Conservation (phyloP, 2,113 vertebrate species). For the Falco punctatus region DNA sequence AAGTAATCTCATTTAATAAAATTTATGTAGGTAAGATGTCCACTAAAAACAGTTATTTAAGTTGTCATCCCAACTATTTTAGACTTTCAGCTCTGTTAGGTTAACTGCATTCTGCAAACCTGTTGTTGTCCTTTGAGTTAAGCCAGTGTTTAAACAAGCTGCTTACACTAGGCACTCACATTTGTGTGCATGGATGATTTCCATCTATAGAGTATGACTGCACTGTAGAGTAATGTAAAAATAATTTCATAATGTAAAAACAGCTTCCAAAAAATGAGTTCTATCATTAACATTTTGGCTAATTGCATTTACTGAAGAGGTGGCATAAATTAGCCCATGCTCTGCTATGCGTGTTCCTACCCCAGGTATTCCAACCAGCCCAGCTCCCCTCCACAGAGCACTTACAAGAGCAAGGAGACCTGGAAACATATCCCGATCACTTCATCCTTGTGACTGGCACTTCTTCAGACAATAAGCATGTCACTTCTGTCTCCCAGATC, state of each 20-base stretch:
- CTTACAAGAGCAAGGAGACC: background rate
- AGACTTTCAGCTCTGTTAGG: background rate
- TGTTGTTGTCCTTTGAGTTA: background rate
- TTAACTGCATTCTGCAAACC: background rate
- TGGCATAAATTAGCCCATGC: background rate
- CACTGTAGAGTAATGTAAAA: background rate
- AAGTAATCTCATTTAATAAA: background rate
- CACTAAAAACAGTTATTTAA: background rate
- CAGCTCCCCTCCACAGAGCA: background rate
- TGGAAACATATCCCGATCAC: background rate
- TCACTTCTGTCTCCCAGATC: background rate
- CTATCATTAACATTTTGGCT: background rate
- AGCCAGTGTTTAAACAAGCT: background rate
- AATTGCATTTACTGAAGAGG: background rate
- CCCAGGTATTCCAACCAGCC: background rate
- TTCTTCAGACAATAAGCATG: background rate
- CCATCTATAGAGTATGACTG: background rate
- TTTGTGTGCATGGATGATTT: background rate
- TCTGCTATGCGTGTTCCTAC: background rate
- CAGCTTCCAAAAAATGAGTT: background rate
- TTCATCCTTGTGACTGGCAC: background rate
- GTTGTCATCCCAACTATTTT: background rate
- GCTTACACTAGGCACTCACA: background rate
- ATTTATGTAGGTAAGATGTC: background rate
- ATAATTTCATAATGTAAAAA: background rate